Percentiles rank a stretch among this genome's conserved stretches.
Evolutionary conservation across 2,888 invertebrate genomes (phyloP).

Genomic region (Ectobius pallidus): DNA sequence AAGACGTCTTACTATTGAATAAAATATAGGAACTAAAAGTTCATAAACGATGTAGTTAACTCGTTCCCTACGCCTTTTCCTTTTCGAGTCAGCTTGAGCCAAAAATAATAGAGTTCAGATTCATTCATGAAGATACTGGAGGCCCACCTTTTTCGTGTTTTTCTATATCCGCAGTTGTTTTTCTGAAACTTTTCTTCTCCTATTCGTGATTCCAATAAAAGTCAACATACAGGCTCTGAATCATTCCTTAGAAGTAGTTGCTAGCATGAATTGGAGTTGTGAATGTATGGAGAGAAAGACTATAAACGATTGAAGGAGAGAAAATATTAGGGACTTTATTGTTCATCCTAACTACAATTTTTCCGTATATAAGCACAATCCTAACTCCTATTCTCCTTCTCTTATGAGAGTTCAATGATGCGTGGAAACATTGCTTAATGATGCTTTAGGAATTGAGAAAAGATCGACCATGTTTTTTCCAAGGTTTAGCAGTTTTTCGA

Average conservation of each 20-base stretch:
- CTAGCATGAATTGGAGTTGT: neutral
- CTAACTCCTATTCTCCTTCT: neutral
- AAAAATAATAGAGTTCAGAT: neutral
- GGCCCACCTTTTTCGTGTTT: conserved; percentile 3
- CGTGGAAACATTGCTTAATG: conserved; percentile 17
- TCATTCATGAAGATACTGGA: neutral
- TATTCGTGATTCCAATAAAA: neutral
- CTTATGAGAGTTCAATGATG: conserved; percentile 15
- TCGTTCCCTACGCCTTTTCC: neutral
- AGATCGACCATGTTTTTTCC: conserved; percentile 11
- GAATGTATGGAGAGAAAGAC: neutral
- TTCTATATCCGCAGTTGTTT: neutral
- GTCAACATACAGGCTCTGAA: conserved; percentile 3
- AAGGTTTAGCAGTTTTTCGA: neutral
- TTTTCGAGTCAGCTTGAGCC: neutral
- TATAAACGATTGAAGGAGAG: neutral
- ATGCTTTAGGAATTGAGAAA: conserved; percentile 3
- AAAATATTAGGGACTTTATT: neutral
- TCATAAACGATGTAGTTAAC: neutral
- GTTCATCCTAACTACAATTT: neutral
- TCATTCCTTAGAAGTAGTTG: neutral
- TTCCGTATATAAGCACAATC: conserved; percentile 4
- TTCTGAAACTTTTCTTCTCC: neutral
- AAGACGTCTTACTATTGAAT: no score
- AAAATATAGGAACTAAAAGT: neutral